phyloP scores from a whole-genome alignment of 2,888 invertebrate genomes.

The Tanytarsus gracilentus region DNA sequence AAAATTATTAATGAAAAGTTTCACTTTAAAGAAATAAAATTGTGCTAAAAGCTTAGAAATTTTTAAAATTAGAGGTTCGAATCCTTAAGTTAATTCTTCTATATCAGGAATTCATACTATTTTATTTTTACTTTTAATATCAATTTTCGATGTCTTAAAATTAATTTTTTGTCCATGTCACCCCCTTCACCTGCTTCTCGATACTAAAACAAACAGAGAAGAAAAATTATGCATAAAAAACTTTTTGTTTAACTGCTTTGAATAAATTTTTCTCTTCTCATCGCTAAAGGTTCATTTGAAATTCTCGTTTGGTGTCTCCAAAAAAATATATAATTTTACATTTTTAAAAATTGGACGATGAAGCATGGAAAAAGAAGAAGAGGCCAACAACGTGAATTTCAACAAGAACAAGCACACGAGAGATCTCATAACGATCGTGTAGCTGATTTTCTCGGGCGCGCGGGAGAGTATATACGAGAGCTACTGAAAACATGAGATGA shows the following conservation, averaged over 20 bases:
- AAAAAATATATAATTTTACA: neutral
- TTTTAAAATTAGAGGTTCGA: no score
- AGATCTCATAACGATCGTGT: conserved; percentile 29
- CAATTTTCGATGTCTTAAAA: no score
- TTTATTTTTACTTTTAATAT: no score
- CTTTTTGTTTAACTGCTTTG: conserved; percentile 16
- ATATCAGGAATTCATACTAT: no score
- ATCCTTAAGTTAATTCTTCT: no score
- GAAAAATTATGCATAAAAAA: conserved; percentile 26
- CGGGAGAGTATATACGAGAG: neutral
- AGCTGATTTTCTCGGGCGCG: conserved; percentile 9
- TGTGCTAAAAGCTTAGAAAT: no score
- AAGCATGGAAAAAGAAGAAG: no score
- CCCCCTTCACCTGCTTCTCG: no score
- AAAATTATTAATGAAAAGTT: no score
- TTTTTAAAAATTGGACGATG: neutral
- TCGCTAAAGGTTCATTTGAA: conserved; percentile 18
- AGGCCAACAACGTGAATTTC: conserved; percentile 5
- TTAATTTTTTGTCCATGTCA: no score
- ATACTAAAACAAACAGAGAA: conserved; percentile 8
- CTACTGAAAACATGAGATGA: conserved; percentile 27
- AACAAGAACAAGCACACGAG: neutral
- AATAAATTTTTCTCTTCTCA: conserved; percentile 13
- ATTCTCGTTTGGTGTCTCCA: conserved; percentile 25
- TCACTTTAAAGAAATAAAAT: no score